phyloP scores from a whole-genome alignment of 2,888 invertebrate genomes.

The Lasioglossum leucozonium region DNA sequence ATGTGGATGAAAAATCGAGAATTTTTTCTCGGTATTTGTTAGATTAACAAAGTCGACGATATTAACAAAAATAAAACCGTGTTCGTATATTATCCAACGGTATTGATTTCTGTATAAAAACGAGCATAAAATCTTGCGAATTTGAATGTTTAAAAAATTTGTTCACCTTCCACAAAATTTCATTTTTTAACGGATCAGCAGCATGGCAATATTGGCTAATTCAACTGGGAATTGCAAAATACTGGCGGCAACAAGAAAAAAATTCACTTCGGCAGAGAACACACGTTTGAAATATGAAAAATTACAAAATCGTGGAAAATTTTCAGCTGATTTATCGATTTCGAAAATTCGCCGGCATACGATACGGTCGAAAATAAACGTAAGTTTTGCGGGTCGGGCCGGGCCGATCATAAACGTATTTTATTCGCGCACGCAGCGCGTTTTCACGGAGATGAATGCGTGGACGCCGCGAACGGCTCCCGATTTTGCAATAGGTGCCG shows the following conservation, averaged over 20 bases:
- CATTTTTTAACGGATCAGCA: no score
- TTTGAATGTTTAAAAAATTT: no score
- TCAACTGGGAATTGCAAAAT: no score
- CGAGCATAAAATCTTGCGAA: no score
- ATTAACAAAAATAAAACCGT: no score
- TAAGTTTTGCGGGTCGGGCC: not conserved
- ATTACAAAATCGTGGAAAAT: not conserved
- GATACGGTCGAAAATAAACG: not conserved
- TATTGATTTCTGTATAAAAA: no score
- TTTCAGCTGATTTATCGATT: not conserved
- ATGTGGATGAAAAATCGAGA: not conserved
- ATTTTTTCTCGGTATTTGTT: not conserved
- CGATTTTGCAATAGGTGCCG: not conserved
- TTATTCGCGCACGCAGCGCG: not conserved
- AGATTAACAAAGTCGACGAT: no score
- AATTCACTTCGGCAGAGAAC: no score
- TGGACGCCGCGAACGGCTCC: not conserved
- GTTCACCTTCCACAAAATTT: no score
- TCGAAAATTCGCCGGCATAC: not conserved
- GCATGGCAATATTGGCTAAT: no score
- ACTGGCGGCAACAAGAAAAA: no score
- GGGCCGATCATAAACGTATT: constrained; percentile 5
- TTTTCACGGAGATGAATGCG: constrained; percentile 4
- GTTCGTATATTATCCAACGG: not conserved
- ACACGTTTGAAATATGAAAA: not conserved